Evolutionary conservation across 1,140 invertebrate genomes (phyloP).

Genomic region (Phenacoccus solenopsis): DNA sequence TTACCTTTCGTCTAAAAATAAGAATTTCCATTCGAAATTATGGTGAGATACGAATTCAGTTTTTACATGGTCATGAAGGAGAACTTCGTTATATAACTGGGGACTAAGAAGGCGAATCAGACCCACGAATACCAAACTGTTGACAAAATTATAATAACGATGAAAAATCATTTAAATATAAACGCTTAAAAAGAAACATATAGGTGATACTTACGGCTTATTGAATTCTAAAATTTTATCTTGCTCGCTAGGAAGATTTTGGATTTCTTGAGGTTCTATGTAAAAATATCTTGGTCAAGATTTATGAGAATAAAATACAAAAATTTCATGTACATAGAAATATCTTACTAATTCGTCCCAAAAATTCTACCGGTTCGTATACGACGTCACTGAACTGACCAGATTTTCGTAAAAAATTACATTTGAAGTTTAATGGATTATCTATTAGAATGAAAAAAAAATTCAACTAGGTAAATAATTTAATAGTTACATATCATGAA

Average conservation of each 20-base stretch:
- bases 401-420: slow-evolving; percentile 53
- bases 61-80: slow-evolving; percentile 61
- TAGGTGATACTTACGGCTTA: background rate
- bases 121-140: slow-evolving; percentile 62
- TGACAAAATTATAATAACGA: slow-evolving; percentile 18
- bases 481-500: no score
- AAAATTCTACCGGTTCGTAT: slow-evolving; percentile 66
- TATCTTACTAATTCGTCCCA: slow-evolving; percentile 60
- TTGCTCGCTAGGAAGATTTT: slow-evolving; percentile 5
- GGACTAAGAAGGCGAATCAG: slow-evolving; percentile 69
- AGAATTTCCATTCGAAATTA: slow-evolving; percentile 91
- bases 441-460: slow-evolving; percentile 34
- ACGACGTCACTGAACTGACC: slow-evolving; percentile 43
- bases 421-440: slow-evolving; percentile 56
- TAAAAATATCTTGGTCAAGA: slow-evolving; percentile 22
- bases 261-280: slow-evolving; percentile 20
- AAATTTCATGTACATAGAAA: no score
- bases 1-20: slow-evolving; percentile 76
- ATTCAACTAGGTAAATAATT: background rate
- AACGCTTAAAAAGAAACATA: background rate
- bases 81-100: slow-evolving; percentile 73
- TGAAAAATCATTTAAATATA: background rate
- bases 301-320: background rate
- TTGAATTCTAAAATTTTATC: background rate
- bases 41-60: slow-evolving; percentile 86